These are phyloP conservation scores for Tenualosa ilisha DNA, from an alignment of 2,797 vertebrate genomes.

Conservation along the genomic window DNA sequence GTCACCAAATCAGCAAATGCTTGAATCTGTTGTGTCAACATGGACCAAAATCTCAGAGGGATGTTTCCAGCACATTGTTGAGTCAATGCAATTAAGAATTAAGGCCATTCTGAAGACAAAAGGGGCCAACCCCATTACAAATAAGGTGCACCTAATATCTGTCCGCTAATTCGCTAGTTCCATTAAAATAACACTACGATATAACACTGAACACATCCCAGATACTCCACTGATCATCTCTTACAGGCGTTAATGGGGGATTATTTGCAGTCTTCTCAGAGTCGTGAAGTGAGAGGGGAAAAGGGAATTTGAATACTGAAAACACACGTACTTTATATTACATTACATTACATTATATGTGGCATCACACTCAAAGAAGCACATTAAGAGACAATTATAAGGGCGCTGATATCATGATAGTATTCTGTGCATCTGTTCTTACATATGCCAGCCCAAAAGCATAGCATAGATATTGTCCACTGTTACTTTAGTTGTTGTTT, in stretches of 20 bases:
- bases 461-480: neutral
- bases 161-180: neutral
- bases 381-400: neutral
- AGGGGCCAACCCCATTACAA: too few relatives aligned
- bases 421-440: neutral
- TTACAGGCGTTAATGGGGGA: neutral
- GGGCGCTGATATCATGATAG: neutral
- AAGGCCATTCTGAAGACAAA: too few relatives aligned
- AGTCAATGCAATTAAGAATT: too few relatives aligned
- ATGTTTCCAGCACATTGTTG: too few relatives aligned
- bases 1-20: too few relatives aligned
- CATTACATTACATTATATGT: neutral
- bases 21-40: too few relatives aligned
- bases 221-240: neutral
- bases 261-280: neutral
- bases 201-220: neutral
- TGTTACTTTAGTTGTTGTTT: neutral
- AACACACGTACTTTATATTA: neutral
- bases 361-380: neutral
- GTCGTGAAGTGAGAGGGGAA: too few relatives aligned
- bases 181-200: neutral
- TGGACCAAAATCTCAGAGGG: too few relatives aligned
- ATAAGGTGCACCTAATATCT: neutral
- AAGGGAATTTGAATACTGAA: neutral
- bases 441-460: neutral